These are phyloP conservation scores for Indri indri DNA, from an alignment of 2,113 vertebrate species.

Conservation along the genomic window DNA sequence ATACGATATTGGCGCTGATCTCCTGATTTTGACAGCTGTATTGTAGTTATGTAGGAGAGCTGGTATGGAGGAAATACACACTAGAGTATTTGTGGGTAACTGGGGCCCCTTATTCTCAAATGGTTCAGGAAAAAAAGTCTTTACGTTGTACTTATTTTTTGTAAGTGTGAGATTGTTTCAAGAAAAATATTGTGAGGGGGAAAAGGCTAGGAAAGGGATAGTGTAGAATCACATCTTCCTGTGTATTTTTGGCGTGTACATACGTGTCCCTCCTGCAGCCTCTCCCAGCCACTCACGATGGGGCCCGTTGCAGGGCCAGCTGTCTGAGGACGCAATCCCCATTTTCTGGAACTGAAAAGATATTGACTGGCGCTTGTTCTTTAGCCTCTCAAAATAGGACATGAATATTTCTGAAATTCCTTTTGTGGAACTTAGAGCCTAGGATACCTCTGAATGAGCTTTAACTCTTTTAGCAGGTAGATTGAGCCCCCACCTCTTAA, in stretches of 20 bases:
- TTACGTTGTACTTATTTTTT: background rate
- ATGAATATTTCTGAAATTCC: background rate
- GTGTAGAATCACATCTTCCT: background rate
- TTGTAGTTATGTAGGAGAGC: background rate
- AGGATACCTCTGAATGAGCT: background rate
- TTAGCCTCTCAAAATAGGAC: background rate
- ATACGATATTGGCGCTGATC: background rate
- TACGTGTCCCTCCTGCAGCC: accelerated
- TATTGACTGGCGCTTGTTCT: background rate
- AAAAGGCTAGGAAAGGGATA: background rate
- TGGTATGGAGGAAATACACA: background rate
- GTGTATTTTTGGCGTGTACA: too few relatives aligned
- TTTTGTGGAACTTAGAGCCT: background rate
- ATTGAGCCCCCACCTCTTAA: background rate
- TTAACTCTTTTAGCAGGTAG: background rate
- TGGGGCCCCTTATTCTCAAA: background rate
- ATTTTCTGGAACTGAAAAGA: background rate
- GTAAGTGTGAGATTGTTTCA: background rate
- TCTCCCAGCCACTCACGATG: accelerated
- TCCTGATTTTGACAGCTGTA: background rate
- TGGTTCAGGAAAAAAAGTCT: background rate
- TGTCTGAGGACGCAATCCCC: background rate
- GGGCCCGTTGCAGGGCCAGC: background rate
- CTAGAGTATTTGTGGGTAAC: background rate
- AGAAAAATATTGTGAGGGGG: background rate